Conservation (phyloP, 2,113 vertebrate genomes). For the Triplophysa rosa region DNA sequence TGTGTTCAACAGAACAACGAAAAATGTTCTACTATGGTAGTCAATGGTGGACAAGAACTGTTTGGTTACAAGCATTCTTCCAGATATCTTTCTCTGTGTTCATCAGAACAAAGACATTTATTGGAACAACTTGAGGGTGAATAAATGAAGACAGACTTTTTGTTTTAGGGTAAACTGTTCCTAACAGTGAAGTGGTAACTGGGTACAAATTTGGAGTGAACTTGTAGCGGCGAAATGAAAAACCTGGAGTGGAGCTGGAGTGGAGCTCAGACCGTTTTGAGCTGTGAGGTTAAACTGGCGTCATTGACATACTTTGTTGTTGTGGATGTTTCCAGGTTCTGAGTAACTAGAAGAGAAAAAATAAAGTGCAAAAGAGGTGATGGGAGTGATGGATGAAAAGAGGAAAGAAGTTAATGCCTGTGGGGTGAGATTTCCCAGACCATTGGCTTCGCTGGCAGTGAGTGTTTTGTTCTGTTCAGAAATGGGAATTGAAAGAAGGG, state of each 20-base stretch:
- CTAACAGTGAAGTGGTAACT: too few relatives aligned
- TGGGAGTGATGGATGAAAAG: slow-evolving; percentile 33
- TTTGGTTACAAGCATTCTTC: too few relatives aligned
- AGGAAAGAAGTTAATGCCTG: neutral
- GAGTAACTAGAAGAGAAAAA: slow-evolving; percentile 35
- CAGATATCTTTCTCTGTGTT: too few relatives aligned
- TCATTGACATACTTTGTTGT: neutral
- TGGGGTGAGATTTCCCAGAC: neutral
- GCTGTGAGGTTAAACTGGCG: neutral
- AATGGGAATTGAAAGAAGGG: neutral
- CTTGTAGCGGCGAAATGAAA: too few relatives aligned
- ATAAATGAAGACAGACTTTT: too few relatives aligned
- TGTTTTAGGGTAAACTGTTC: too few relatives aligned
- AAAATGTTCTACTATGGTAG: too few relatives aligned
- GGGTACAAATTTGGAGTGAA: too few relatives aligned
- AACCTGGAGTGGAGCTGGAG: neutral
- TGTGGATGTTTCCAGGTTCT: slow-evolving; percentile 29
- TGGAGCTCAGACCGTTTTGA: neutral
- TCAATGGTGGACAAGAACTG: too few relatives aligned
- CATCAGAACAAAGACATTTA: too few relatives aligned
- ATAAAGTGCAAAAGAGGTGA: neutral
- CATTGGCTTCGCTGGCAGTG: slow-evolving; percentile 19
- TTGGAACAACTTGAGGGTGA: too few relatives aligned
- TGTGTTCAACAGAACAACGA: too few relatives aligned
- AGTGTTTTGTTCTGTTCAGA: slow-evolving; percentile 10